Evolutionary conservation across 2,113 vertebrate genomes (phyloP).

Genomic region (Serilophus lunatus): DNA sequence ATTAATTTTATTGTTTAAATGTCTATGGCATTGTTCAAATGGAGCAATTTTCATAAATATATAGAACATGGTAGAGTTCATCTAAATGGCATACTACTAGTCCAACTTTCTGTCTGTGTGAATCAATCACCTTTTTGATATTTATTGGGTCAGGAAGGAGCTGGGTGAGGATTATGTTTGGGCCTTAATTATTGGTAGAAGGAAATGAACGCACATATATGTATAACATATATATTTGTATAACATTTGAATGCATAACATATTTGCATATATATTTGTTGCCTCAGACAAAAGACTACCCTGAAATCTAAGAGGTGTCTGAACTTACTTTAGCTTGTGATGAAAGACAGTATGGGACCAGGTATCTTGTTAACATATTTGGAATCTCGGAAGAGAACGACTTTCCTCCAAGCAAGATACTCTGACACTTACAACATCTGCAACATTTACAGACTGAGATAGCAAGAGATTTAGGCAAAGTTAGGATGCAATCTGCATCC

Average conservation of each 20-base stretch:
- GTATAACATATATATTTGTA: not conserved
- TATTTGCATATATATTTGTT: too few relatives aligned
- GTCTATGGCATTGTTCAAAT: not conserved
- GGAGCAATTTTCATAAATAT: not conserved
- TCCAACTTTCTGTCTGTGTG: not conserved
- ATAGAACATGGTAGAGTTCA: not conserved
- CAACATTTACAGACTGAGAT: not conserved
- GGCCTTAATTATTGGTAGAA: not conserved
- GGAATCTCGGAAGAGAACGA: not conserved
- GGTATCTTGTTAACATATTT: not conserved
- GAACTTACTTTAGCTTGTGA: not conserved
- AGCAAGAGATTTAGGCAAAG: not conserved
- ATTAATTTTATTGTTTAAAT: not conserved
- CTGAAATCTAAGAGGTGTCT: not conserved
- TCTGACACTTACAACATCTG: not conserved
- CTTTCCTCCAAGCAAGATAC: not conserved
- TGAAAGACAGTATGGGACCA: not conserved
- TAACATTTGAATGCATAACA: too few relatives aligned
- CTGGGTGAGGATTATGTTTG: accelerated
- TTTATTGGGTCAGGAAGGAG: not conserved
- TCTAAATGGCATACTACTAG: not conserved
- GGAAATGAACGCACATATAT: not conserved
- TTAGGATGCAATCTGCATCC: not conserved
- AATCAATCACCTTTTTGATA: not conserved
- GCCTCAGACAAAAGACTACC: not conserved